Evolutionary conservation across 2,888 invertebrate genomes (phyloP).

Genomic region (Marronus borbonicus): DNA sequence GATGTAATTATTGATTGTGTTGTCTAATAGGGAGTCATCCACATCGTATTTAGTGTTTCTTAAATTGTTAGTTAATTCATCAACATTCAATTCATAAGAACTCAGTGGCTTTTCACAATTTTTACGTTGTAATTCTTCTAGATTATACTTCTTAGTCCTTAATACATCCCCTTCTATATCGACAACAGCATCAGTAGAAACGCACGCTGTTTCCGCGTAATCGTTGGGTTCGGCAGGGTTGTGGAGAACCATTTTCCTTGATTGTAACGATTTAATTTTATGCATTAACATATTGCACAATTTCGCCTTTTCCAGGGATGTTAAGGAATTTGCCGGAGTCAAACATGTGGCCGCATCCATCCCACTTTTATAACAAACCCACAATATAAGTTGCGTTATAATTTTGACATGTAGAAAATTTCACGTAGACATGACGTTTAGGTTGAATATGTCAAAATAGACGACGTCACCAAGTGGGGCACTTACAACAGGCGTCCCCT

Average conservation of each 20-base stretch:
- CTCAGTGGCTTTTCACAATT: background rate
- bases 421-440: too few relatives aligned
- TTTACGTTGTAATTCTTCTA: background rate
- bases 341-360: slow-evolving; percentile 35
- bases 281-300: slow-evolving; percentile 40
- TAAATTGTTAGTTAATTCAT: slow-evolving; percentile 34
- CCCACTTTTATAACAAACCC: background rate
- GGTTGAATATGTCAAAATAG: too few relatives aligned
- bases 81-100: slow-evolving; percentile 42
- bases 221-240: slow-evolving; percentile 33
- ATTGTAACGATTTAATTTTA: slow-evolving; percentile 29
- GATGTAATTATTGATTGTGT: slow-evolving; percentile 32
- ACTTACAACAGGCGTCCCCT: too few relatives aligned
- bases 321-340: slow-evolving; percentile 42
- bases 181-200: slow-evolving; percentile 19
- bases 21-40: background rate
- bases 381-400: background rate
- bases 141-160: background rate
- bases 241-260: slow-evolving; percentile 26
- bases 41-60: background rate
- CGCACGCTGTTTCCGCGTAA: slow-evolving; percentile 12
- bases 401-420: slow-evolving; percentile 24
- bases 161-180: slow-evolving; percentile 15
- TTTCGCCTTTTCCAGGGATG: slow-evolving; percentile 45
- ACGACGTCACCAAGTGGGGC: too few relatives aligned